Percentiles rank a stretch among this genome's conserved stretches.
phyloP scores from a whole-genome alignment of 2,113 vertebrate species.

The Alectura lathami region DNA sequence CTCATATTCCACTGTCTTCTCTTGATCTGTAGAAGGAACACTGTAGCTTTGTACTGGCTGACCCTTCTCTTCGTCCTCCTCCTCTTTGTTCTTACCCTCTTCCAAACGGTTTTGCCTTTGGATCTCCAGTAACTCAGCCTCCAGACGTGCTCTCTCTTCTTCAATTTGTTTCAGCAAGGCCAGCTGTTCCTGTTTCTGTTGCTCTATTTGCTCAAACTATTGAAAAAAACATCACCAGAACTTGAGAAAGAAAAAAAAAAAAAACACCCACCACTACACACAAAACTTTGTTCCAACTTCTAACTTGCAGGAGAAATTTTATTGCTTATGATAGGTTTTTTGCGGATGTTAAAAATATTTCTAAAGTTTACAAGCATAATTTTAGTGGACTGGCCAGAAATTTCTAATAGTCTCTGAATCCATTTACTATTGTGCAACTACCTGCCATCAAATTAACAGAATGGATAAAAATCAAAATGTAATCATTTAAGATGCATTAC shows the following conservation, averaged over 20 bases:
- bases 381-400: background rate
- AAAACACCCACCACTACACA: background rate
- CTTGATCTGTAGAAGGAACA: background rate
- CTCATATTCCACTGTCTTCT: constrained; percentile 8
- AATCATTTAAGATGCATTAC: background rate
- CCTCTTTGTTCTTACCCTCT: constrained; percentile 61
- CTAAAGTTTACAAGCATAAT: background rate
- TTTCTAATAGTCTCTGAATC: background rate
- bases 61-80: background rate
- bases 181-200: constrained; percentile 85
- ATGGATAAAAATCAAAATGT: background rate
- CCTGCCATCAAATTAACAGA: background rate
- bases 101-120: constrained; percentile 69
- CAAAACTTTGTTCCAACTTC: background rate
- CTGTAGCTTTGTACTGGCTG: background rate
- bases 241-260: background rate
- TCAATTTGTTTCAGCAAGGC: constrained; percentile 85
- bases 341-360: background rate
- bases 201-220: constrained; percentile 84
- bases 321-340: background rate
- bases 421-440: background rate
- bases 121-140: constrained; percentile 78
- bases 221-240: constrained; percentile 22
- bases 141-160: constrained; percentile 79
- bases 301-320: background rate